Base-by-base conservation (phyloP, 2,113 vertebrate species). In the Cygnus buccinator region DNA sequence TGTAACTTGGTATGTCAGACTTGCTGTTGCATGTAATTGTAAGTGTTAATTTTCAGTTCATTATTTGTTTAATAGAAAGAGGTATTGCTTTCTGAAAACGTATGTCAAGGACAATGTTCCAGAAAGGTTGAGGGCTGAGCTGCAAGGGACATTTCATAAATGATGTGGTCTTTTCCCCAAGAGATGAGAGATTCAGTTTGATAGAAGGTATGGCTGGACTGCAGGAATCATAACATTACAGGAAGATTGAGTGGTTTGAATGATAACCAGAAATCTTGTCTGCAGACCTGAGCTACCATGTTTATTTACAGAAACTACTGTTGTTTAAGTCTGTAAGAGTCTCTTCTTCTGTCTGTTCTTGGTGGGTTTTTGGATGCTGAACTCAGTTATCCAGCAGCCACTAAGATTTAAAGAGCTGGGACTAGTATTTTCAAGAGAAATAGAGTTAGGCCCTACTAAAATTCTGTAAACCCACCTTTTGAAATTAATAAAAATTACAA, bases 11-110 rank as follows among this genome's bases (percentile, higher is more conserved):
- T 70, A 19, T 25, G 13, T 91, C 71, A 80, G 67, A 41, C 31
- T 93, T 96, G 58, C 61, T 70, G 62, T 91, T 92, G 81, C 86
- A 76, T 92, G 54, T 93, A 95, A 93, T 94, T 82, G 61, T 75
- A 94, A 95, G 83, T 87, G 77, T 95, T 97, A 92, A 87, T 92
- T 91, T 94, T 73, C 19, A 81, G 63, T 73, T 92, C 48, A 39
- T 89, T 84, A 62, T 96, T 94, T 93, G 22, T 87, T n/a, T 87
- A 68, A 81, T 87, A 20, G 48, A 37, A 79, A 89, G 37, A 84
- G 13, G 15, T 46, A 73, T 33, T 94, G 12, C 54, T 59, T 94
- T 22, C 39, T 68, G 50, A 54, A 87, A 95, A 94, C 90, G 12
- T 85, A 9, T 93, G 89, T 93, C 94, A 94, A 91, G 86, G 92